A percentile compares a stretch with the other conserved stretches of the same genome.
phyloP scores from a whole-genome alignment of 2,113 vertebrate species.

The Brienomyrus brachyistius region DNA sequence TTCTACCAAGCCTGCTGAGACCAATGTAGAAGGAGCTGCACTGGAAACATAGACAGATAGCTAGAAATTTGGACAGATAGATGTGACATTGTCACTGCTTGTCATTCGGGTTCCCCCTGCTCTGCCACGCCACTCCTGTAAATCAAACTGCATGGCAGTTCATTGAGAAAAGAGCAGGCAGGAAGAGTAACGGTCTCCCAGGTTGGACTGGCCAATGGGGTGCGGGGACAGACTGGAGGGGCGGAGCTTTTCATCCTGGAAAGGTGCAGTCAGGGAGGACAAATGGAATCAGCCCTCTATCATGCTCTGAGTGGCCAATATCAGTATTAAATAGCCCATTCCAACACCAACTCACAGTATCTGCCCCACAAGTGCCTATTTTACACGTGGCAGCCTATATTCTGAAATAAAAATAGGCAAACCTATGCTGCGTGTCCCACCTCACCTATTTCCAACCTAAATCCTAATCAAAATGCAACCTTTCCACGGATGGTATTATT shows the following conservation, averaged over 20 bases:
- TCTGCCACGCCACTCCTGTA: slow-evolving; percentile 20
- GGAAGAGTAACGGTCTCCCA: neutral
- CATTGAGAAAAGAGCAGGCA: slow-evolving; percentile 39
- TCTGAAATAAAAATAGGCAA: neutral
- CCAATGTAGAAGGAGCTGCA: no score
- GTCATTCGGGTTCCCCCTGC: neutral
- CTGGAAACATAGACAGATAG: no score
- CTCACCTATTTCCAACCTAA: neutral
- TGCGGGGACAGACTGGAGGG: neutral
- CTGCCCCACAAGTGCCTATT: neutral
- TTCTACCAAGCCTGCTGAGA: no score
- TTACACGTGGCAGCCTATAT: neutral
- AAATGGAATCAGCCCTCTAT: neutral
- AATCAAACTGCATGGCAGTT: slow-evolving; percentile 31
- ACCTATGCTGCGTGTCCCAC: neutral
- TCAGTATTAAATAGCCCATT: neutral
- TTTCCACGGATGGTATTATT: neutral
- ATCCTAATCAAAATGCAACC: neutral
- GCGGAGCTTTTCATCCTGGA: neutral
- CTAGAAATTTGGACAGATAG: no score
- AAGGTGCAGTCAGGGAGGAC: neutral
- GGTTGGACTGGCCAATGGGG: slow-evolving; percentile 21
- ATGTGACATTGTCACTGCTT: neutral
- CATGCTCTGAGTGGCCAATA: neutral
- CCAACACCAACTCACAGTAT: neutral